Conservation (phyloP, 2,888 invertebrate species). For the Atrina japonica region DNA sequence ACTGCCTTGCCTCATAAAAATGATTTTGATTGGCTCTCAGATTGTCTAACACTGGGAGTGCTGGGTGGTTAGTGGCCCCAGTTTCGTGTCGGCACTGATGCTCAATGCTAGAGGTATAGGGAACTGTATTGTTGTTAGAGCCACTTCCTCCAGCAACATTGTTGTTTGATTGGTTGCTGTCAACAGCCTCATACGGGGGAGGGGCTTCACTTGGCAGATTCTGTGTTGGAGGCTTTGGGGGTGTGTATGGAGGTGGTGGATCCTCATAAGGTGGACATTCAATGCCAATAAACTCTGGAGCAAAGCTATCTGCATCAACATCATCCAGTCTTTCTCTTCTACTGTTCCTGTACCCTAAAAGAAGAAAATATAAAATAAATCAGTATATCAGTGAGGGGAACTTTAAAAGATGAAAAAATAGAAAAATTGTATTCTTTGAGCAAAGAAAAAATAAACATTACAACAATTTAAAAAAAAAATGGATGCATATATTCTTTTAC, state of each 20-base stretch:
- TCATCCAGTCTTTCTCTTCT: conserved; percentile 68
- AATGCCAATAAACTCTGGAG: conserved; percentile 74
- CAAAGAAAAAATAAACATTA: no score
- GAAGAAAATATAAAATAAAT: conserved; percentile 16
- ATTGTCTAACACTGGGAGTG: no score
- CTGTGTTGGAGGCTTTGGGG: conserved; percentile 74
- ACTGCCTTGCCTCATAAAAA: no score
- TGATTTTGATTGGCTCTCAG: no score
- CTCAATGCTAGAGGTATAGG: no score
- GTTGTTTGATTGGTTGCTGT: conserved; percentile 49
- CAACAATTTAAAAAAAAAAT: no score
- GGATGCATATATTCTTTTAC: no score
- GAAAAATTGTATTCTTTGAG: no score
- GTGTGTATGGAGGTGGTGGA: conserved; percentile 79
- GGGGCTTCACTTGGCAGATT: conserved; percentile 73
- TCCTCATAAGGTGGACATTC: conserved; percentile 78
- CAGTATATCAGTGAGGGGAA: no score
- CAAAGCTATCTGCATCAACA: conserved; percentile 72
- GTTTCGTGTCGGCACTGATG: no score
- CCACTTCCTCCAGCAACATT: background rate
- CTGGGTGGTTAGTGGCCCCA: no score
- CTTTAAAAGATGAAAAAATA: no score
- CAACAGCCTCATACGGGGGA: conserved; percentile 71
- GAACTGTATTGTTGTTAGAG: conserved; percentile 8
- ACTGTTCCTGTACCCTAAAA: conserved; percentile 62